phyloP scores from a whole-genome alignment of 2,888 invertebrate species.

The Dusona sp. region DNA sequence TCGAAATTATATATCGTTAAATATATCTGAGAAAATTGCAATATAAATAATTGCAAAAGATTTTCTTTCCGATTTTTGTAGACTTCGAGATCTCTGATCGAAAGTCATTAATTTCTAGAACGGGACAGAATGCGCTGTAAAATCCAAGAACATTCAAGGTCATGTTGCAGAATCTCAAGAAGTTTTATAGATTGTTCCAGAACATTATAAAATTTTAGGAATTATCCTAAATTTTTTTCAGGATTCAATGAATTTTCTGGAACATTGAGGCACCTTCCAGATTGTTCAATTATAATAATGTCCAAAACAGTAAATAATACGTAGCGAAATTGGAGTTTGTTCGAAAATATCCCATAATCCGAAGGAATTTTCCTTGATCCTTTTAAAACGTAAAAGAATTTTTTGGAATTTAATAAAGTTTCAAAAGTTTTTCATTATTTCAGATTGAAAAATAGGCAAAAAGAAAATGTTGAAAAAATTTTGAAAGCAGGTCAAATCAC shows the following conservation, averaged over 20 bases:
- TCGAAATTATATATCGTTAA: neutral
- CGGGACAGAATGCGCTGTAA: too few species aligned
- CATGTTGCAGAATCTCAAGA: neutral
- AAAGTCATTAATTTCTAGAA: too few species aligned
- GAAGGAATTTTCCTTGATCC: neutral
- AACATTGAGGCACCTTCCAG: neutral
- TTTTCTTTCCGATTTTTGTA: too few species aligned
- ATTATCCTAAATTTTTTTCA: neutral
- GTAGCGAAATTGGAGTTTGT: too few species aligned
- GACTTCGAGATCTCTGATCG: too few species aligned
- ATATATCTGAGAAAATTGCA: neutral
- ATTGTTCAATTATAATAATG: too few species aligned
- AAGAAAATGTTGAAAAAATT: slow-evolving; percentile 34
- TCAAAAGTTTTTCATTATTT: neutral
- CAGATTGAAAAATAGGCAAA: slow-evolving; percentile 1
- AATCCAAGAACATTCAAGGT: neutral
- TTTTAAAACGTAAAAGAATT: neutral
- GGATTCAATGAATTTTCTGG: neutral
- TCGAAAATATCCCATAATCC: too few species aligned
- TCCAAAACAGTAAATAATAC: too few species aligned
- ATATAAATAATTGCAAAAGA: neutral
- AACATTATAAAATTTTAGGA: neutral
- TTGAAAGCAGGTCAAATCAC: slow-evolving; percentile 36
- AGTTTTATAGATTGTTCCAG: neutral
- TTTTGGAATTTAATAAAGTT: neutral